A percentile compares a stretch with the other conserved stretches of the same genome.
Evolutionary conservation across 2,113 vertebrate species (phyloP).

Genomic region (Atractosteus spatula): DNA sequence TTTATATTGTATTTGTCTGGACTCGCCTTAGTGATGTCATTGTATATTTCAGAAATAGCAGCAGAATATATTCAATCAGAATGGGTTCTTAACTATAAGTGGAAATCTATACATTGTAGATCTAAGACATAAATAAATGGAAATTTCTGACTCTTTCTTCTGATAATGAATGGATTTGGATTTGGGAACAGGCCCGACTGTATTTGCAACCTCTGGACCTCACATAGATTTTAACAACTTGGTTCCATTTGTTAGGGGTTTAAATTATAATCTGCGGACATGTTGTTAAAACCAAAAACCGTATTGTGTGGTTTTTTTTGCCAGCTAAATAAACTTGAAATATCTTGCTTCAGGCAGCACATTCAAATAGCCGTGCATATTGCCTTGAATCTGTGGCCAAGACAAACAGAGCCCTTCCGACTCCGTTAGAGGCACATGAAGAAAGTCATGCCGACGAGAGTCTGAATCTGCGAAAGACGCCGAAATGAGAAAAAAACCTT

Average conservation of each 20-base stretch:
- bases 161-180: background rate
- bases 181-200: background rate
- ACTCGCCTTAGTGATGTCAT: background rate
- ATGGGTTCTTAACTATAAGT: background rate
- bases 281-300: conserved; percentile 10
- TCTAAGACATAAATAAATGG: background rate
- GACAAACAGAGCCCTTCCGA: conserved; percentile 10
- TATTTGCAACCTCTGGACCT: background rate
- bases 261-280: conserved; percentile 22
- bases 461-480: background rate
- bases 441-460: background rate
- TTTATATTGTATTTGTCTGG: background rate
- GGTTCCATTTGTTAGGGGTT: conserved; percentile 16
- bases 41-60: background rate
- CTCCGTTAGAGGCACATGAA: background rate
- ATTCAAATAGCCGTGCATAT: conserved; percentile 5
- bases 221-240: conserved; percentile 16
- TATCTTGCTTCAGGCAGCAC: conserved; percentile 1
- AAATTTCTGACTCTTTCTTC: background rate
- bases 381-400: background rate
- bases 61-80: background rate
- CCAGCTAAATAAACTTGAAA: conserved; percentile 13
- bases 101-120: background rate
- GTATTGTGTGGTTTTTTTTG: conserved; percentile 1
- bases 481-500: background rate